These are phyloP conservation scores for Drosophila jambulina DNA, from an alignment of 1,140 invertebrate species.

Conservation along the genomic window DNA sequence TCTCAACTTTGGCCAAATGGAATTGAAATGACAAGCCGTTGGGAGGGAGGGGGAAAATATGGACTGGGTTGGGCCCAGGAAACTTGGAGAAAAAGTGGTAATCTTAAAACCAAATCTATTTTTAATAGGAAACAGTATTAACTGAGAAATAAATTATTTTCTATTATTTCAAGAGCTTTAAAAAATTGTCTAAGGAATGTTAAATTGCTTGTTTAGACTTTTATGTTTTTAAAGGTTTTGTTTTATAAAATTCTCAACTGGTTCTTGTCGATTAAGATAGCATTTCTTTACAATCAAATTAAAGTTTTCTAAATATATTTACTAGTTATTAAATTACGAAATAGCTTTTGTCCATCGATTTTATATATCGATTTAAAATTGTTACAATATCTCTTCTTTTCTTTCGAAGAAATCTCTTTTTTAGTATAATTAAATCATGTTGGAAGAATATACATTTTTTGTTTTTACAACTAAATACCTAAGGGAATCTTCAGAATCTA, in stretches of 20 bases:
- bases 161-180: neutral
- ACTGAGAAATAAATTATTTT: neutral
- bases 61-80: conserved; percentile 11
- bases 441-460: no score
- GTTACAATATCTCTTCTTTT: no score
- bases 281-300: no score
- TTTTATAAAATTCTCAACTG: neutral
- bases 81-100: neutral
- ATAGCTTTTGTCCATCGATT: no score
- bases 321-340: no score
- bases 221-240: neutral
- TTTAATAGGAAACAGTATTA: neutral
- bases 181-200: neutral
- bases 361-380: no score
- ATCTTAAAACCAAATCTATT: neutral
- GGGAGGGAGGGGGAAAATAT: conserved; percentile 4
- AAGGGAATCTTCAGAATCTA: neutral
- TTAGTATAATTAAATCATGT: no score
- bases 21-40: conserved; percentile 66
- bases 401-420: no score
- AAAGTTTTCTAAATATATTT: no score
- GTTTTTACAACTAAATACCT: no score
- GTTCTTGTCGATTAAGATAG: no score
- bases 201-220: neutral
- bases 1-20: conserved; percentile 79